These are phyloP conservation scores for Teleopsis dalmanni DNA, from an alignment of 1,140 invertebrate species.

Conservation along the genomic window DNA sequence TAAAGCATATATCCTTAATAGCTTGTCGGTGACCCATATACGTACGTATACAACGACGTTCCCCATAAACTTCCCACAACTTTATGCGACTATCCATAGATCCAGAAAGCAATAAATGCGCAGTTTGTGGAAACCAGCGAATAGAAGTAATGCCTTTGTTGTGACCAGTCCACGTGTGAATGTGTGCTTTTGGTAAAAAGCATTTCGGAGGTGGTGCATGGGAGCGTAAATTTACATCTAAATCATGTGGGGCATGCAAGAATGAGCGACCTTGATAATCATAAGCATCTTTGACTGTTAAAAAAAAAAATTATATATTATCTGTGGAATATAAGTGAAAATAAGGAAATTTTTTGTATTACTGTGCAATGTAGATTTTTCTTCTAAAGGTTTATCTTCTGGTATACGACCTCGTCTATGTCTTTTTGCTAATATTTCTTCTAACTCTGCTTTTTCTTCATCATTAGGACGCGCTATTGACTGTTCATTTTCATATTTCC, in stretches of 20 bases:
- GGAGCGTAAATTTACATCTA: conserved; percentile 90
- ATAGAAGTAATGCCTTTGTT: conserved; percentile 95
- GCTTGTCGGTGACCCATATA: conserved; percentile 96
- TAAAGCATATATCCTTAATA: conserved; percentile 93
- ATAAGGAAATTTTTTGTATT: conserved; percentile 25
- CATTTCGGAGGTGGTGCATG: conserved; percentile 90
- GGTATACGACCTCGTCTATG: conserved; percentile 68
- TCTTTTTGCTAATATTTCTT: conserved; percentile 90
- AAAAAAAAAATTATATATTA: conserved; percentile 14
- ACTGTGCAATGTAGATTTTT: conserved; percentile 93
- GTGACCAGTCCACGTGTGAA: conserved; percentile 96
- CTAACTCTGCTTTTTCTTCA: conserved; percentile 84
- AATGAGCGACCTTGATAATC: conserved; percentile 98
- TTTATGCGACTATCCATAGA: conserved; percentile 97
- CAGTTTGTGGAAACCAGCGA: conserved; percentile 90
- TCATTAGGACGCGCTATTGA: conserved; percentile 80
- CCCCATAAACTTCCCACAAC: conserved; percentile 98
- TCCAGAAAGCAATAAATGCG: conserved; percentile 88
- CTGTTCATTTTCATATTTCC: conserved; percentile 85
- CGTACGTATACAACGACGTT: conserved; percentile 87
- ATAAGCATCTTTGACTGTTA: conserved; percentile 80
- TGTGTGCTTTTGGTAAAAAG: conserved; percentile 93
- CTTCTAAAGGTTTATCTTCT: conserved; percentile 89
- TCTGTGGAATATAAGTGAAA: not conserved
- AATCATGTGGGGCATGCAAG: conserved; percentile 87